Base-by-base conservation (phyloP, 1,140 invertebrate genomes). In the Hormaphis cornu region DNA sequence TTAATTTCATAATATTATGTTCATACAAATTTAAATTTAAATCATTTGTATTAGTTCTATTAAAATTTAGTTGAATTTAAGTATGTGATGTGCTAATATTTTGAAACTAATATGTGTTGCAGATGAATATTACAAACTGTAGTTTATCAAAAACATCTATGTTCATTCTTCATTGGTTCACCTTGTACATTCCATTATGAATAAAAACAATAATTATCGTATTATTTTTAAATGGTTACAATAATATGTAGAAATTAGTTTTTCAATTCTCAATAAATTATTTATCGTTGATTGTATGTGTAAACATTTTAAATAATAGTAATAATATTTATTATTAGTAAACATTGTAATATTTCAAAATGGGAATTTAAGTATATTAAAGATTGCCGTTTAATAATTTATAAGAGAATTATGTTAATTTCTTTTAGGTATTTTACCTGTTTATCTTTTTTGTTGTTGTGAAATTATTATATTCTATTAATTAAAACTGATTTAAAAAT, bases 171-270 rank as follows among this genome's bases (percentile, higher is more conserved):
- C 61, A 66, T 50, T 33, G 42, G 61, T 66, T 66, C 61, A 66
- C 28, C 61, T 48, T 66, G 61, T 66, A 66, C 61, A 66, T 66
- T 66, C 61, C 61, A 66, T 66, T 66, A 50, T 66, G 44, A 66
- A 66, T 48, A 48, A 33, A 50, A 30, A 35, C 5, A 30, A 33
- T 35, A 48, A 48, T 18, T 48, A 48, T 44, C 16, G 18, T 66
- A 66, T 63, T 40, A 6, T 61, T 61, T 48, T 33, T 35, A 48
- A 3, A 18, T 22, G 1, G 40, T 20, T 14, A 48, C 4, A 9
- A n/a, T n/a, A n/a, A 22, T 22, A 50, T 33, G 18, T 66, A 66
- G 61, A 50, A 48, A 48, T 50, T 48, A 66, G 28, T 63, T 46
- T 6, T 33, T n/a, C 0, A 22, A 48, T 50, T 66, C 44, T 26